Evolutionary conservation across 2,888 invertebrate genomes (phyloP), one percentile per base, ranked within the genome.

Genomic region (Eustalomyia histrio): DNA sequence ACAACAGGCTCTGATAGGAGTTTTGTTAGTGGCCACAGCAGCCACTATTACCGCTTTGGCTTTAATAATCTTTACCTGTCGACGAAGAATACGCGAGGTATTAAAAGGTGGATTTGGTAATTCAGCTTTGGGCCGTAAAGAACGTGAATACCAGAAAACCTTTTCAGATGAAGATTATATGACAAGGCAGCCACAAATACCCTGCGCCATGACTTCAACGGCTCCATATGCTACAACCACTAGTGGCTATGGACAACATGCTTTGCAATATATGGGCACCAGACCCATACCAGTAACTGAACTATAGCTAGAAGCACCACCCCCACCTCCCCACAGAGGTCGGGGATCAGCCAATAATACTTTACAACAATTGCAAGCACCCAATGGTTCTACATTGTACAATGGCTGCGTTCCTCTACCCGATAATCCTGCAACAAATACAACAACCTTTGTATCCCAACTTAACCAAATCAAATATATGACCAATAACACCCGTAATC

Each of bases 231-330:
- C 87, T 21, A 84, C 84, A 35, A 85, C 87, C 50, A 86, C 85
- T 33, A 84, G 85, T 24, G 87, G 84, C 75, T 86, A 86, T 81
- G 86, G 86, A 67, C 88, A 92, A 47, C 90, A 90, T 68, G 92
- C 92, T 52, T 90, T 91, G 72, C 91, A 91, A 87, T 92, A 88
- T 90, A 92, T 87, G 88, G 87, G 88, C 81, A 85, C 86, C 83
- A 92, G 94, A 88, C 95, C 95, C 18, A 95, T 96, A 88, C 97
- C 97, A 85, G 96, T 96, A 87, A 97, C 97, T 92, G 97, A 96
- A 91, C 96, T 97, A 95, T 97, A 96, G 96, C 96, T 96, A 96
- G 96, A 96, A 89, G 95, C 86, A 84, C 90, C 96, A 92, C 95
- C 96, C 95, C 96, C 96, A 94, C 95, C 96, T 92, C 94, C 93